These are phyloP conservation scores for Drosophila suzukii DNA, from an alignment of 1,140 invertebrate genomes.

Conservation along the genomic window DNA sequence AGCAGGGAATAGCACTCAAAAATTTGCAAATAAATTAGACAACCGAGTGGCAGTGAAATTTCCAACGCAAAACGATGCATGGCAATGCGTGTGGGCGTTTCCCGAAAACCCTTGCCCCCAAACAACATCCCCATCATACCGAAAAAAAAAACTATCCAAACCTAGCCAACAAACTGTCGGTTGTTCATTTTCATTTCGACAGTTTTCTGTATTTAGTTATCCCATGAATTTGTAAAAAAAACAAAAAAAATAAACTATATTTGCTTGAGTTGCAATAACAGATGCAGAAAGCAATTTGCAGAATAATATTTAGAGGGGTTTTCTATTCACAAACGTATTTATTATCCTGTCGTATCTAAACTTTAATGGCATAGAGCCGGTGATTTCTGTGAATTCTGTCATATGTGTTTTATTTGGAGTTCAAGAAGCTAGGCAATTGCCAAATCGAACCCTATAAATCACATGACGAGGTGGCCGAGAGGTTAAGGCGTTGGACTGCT, in stretches of 20 bases:
- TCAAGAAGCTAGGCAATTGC: background rate
- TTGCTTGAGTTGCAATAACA: constrained; percentile 10
- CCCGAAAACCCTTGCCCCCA: background rate
- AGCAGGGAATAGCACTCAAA: constrained; percentile 14
- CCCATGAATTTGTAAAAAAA: constrained; percentile 7
- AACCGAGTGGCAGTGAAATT: constrained; percentile 40
- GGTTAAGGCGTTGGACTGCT: constrained; percentile 95
- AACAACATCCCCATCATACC: background rate
- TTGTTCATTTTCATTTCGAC: constrained; percentile 27
- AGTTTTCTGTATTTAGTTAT: constrained; percentile 13
- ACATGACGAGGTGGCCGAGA: constrained; percentile 92
- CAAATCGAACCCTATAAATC: background rate
- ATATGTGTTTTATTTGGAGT: background rate
- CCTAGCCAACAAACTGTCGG: constrained; percentile 26
- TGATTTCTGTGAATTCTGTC: background rate
- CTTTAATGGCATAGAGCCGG: background rate
- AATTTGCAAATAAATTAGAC: constrained; percentile 45
- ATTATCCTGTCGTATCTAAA: constrained; percentile 1
- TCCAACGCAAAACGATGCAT: constrained; percentile 17
- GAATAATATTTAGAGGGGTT: constrained; percentile 13
- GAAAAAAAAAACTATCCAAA: background rate
- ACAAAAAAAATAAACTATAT: background rate
- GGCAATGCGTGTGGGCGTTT: constrained; percentile 16
- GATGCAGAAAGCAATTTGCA: constrained; percentile 19
- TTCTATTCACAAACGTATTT: background rate